These are phyloP conservation scores for Troilus luridus DNA, from an alignment of 2,888 invertebrate genomes.

Conservation along the genomic window DNA sequence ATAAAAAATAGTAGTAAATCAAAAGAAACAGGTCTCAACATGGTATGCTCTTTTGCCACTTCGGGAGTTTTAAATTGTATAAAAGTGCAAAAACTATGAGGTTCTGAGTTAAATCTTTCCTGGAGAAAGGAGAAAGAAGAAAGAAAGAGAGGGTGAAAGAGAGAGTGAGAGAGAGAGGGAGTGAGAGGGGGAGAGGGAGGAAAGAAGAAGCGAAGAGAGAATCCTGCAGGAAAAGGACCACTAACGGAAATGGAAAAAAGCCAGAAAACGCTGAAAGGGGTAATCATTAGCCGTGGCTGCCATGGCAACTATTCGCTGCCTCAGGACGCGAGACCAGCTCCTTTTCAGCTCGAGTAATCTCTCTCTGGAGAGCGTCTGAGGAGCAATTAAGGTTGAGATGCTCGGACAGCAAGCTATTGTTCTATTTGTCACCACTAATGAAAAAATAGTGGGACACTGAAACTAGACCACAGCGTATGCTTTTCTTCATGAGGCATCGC, in stretches of 20 bases:
- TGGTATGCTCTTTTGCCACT: neutral
- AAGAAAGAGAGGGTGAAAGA: neutral
- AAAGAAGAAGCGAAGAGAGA: neutral
- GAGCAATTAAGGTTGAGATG: constrained; percentile 12
- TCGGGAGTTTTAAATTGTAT: neutral
- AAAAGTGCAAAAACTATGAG: neutral
- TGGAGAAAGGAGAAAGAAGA: neutral
- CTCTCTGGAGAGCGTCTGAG: neutral
- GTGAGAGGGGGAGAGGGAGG: no score
- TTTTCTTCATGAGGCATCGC: neutral
- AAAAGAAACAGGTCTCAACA: neutral
- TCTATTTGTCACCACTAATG: constrained; percentile 26
- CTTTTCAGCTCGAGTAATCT: constrained; percentile 8
- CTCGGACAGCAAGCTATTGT: constrained; percentile 5
- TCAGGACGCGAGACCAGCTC: constrained; percentile 2
- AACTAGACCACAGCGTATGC: neutral
- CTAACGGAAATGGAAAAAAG: neutral
- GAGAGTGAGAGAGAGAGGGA: no score
- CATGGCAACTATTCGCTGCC: neutral
- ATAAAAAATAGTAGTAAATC: no score
- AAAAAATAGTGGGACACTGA: neutral
- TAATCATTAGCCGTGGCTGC: neutral
- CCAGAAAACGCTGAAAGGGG: neutral
- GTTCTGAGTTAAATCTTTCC: neutral
- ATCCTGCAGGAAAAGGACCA: neutral